Percentiles rank a stretch among this genome's conserved stretches.
These are phyloP conservation scores for Pollachius pollachius DNA, from an alignment of 2,113 vertebrate species.

Conservation along the genomic window DNA sequence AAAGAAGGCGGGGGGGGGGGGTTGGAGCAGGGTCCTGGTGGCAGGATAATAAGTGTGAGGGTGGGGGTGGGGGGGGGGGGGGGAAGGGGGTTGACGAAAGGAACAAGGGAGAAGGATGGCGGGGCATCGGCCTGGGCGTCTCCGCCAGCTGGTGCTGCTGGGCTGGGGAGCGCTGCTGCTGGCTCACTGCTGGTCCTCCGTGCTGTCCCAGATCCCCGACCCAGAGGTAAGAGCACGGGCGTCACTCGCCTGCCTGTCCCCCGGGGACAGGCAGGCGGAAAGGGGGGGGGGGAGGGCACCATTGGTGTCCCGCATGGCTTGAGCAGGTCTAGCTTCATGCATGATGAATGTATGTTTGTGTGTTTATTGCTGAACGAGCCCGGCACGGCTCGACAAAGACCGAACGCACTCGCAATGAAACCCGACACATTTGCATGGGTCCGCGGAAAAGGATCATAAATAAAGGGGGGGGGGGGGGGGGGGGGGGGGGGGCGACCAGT, in stretches of 20 bases:
- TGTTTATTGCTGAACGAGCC: too few species aligned
- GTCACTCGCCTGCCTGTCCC: conserved; percentile 18
- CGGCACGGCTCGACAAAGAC: too few species aligned
- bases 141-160: conserved; percentile 50
- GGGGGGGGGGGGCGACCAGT: not conserved
- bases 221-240: conserved; percentile 73
- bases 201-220: conserved; percentile 73
- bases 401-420: too few species aligned
- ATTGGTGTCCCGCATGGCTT: too few species aligned
- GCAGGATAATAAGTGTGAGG: conserved; percentile 9
- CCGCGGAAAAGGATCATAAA: not conserved
- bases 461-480: not conserved
- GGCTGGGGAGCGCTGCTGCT: conserved; percentile 65
- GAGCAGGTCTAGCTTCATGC: too few species aligned
- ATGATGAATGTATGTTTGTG: too few species aligned
- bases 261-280: not conserved
- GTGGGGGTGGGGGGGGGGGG: conserved; percentile 38
- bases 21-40: conserved; percentile 30
- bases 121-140: conserved; percentile 58
- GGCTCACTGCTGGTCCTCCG: conserved; percentile 67
- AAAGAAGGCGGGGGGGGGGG: conserved; percentile 38
- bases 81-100: conserved; percentile 30
- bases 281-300: too few species aligned
- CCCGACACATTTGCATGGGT: too few species aligned
- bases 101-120: conserved; percentile 60